phyloP scores from a whole-genome alignment of 2,888 invertebrate species.

The Formica aserva region DNA sequence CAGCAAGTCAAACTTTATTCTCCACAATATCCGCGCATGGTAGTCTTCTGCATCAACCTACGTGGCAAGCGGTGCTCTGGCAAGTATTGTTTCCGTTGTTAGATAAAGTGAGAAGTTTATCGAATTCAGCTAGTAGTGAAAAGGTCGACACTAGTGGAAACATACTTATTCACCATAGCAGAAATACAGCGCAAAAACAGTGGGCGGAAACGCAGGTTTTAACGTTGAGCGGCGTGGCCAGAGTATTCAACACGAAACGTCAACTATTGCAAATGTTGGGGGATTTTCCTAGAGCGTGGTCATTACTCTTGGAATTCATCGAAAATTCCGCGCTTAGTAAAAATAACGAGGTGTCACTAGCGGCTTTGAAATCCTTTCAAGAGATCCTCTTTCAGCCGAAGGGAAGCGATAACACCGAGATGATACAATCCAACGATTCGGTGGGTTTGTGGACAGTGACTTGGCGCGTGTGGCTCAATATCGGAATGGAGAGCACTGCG shows the following conservation, averaged over 20 bases:
- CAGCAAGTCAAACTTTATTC: constrained; percentile 98
- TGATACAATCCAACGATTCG: constrained; percentile 84
- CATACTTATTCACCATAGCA: constrained; percentile 98
- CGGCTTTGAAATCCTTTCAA: constrained; percentile 98
- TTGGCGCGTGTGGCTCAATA: constrained; percentile 95
- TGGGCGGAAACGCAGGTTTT: constrained; percentile 99
- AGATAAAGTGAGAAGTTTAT: constrained; percentile 94
- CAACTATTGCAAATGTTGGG: constrained; percentile 93
- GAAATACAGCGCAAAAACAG: constrained; percentile 99
- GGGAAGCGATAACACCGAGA: constrained; percentile 85
- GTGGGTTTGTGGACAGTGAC: constrained; percentile 92
- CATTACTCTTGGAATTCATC: constrained; percentile 96
- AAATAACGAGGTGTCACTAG: constrained; percentile 98
- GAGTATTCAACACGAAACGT: constrained; percentile 96
- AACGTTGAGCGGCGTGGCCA: constrained; percentile 95
- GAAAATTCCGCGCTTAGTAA: constrained; percentile 96
- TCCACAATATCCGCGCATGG: constrained; percentile 99
- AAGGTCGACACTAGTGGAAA: constrained; percentile 97
- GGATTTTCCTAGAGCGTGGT: constrained; percentile 98
- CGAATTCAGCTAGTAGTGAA: constrained; percentile 90
- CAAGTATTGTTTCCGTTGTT: constrained; percentile 97
- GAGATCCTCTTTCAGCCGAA: constrained; percentile 94
- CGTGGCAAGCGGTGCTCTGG: constrained; percentile 98
- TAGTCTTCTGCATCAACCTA: constrained; percentile 93
- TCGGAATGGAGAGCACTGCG: constrained; percentile 92